These are phyloP conservation scores for Orthonyx spaldingii DNA, from an alignment of 2,113 vertebrate species.

Conservation along the genomic window DNA sequence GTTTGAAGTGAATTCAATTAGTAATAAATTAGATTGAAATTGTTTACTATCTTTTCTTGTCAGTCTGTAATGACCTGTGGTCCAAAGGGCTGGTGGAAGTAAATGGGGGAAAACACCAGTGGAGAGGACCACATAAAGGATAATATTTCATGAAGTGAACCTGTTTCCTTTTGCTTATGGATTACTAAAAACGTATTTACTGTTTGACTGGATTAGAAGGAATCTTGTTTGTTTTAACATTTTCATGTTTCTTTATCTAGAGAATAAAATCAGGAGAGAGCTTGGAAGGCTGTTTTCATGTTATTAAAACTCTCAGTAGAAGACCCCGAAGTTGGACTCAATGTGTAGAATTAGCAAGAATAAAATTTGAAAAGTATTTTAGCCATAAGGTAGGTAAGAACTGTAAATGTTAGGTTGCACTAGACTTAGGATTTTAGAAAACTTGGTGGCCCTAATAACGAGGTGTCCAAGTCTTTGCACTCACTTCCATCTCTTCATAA, in stretches of 20 bases:
- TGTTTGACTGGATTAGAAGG: background rate
- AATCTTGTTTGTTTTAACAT: background rate
- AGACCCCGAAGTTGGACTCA: slow-evolving; percentile 88
- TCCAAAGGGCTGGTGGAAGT: background rate
- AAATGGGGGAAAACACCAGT: background rate
- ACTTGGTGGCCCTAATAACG: background rate
- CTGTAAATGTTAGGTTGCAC: background rate
- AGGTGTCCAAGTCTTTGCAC: background rate
- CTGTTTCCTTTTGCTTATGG: background rate
- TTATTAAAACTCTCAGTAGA: slow-evolving; percentile 89
- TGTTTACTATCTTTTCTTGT: background rate
- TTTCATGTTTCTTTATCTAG: slow-evolving; percentile 59
- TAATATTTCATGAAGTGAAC: background rate
- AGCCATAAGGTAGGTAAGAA: slow-evolving; percentile 86
- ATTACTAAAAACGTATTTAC: background rate
- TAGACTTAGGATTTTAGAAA: background rate
- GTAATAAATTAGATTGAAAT: background rate
- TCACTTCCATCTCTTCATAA: background rate
- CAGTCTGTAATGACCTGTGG: background rate
- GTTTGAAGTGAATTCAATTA: background rate
- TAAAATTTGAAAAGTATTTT: slow-evolving; percentile 99
- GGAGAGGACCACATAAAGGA: background rate
- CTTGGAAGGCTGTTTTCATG: slow-evolving; percentile 94
- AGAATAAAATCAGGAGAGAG: slow-evolving; percentile 89
- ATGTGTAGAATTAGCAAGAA: slow-evolving; percentile 86